Percentiles rank a stretch among this genome's conserved stretches.
Conservation (phyloP, 2,113 vertebrate genomes). For the Climacteris rufus region DNA sequence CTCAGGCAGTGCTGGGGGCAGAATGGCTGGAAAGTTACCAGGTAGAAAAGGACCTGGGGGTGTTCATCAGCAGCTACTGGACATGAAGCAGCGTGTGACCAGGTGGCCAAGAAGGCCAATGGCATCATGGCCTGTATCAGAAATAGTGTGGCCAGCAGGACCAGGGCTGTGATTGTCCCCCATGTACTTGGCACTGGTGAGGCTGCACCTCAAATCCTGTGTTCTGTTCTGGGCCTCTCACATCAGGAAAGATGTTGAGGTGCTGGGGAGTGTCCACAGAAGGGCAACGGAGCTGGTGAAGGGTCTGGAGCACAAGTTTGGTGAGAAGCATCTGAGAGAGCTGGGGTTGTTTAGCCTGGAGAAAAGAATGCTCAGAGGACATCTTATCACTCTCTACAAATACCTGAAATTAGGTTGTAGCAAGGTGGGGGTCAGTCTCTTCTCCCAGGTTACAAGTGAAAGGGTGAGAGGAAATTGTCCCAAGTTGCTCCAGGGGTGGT, state of each 20-base stretch:
- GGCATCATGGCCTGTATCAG: background rate
- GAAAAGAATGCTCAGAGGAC: background rate
- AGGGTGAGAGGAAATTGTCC: background rate
- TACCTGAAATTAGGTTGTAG: background rate
- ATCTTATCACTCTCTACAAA: background rate
- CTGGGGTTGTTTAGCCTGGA: background rate
- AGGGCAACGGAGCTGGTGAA: background rate
- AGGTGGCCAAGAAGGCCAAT: background rate
- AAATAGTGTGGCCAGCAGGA: background rate
- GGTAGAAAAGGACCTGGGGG: background rate
- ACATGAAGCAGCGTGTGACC: background rate
- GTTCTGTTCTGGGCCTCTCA: background rate
- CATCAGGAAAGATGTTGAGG: background rate
- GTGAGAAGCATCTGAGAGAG: background rate
- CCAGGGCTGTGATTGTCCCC: background rate
- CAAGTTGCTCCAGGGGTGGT: background rate
- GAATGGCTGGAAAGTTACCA: background rate
- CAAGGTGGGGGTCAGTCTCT: background rate
- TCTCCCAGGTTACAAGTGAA: background rate
- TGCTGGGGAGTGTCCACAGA: background rate
- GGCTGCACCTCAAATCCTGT: too few species aligned
- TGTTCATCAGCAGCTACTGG: background rate
- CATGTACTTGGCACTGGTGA: background rate
- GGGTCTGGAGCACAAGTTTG: background rate
- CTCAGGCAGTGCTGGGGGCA: background rate